Percentiles rank a stretch among this genome's conserved stretches.
These are phyloP conservation scores for Cirrhinus mrigala DNA, from an alignment of 2,797 vertebrate species.

Conservation along the genomic window DNA sequence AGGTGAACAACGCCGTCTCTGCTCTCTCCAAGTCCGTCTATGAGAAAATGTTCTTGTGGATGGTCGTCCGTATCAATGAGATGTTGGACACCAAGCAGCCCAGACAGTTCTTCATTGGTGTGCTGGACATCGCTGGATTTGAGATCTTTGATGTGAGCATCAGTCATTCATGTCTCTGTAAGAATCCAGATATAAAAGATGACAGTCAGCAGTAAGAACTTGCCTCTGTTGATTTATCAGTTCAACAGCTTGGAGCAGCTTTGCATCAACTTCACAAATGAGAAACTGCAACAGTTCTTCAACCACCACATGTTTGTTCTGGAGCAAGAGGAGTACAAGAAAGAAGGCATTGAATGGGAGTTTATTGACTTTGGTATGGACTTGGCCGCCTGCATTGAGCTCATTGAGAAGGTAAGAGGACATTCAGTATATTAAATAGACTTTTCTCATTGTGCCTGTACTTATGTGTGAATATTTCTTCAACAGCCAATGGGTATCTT, in stretches of 20 bases:
- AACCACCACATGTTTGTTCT: constrained; percentile 72
- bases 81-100: constrained; percentile 87
- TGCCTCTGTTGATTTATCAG: constrained; percentile 27
- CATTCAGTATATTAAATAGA: no score
- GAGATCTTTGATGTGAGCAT: no score
- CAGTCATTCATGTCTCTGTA: no score
- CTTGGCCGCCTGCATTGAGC: constrained; percentile 66
- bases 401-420: no score
- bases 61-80: constrained; percentile 80
- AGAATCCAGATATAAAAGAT: no score
- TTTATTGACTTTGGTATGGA: constrained; percentile 71
- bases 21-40: no score
- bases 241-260: constrained; percentile 62
- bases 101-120: constrained; percentile 84
- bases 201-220: neutral
- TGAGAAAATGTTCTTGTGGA: no score
- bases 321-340: constrained; percentile 71
- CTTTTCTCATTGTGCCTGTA: no score
- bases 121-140: no score
- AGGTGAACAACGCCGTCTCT: no score
- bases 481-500: constrained; percentile 81
- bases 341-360: constrained; percentile 70
- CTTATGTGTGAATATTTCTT: neutral
- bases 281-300: constrained; percentile 65
- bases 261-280: constrained; percentile 12